A percentile compares a stretch with the other conserved stretches of the same genome.
These are phyloP conservation scores for Lepidurus packardi DNA, from an alignment of 1,140 invertebrate genomes.

Conservation along the genomic window DNA sequence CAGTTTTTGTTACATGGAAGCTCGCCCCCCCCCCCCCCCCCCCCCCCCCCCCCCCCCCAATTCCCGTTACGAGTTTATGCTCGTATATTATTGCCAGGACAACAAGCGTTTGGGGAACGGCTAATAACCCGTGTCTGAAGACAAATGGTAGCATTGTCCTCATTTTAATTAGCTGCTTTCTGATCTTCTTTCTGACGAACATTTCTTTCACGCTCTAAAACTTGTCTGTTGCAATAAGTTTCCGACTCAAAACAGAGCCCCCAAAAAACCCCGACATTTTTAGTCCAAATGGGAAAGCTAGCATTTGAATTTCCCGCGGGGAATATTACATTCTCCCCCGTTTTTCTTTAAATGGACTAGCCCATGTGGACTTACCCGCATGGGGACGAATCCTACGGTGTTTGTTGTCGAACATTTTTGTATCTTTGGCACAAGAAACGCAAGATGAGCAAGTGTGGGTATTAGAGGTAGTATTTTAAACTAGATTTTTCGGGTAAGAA, in stretches of 20 bases:
- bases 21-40: not conserved
- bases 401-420: not conserved
- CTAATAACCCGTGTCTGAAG: not conserved
- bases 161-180: conserved; percentile 10
- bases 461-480: not conserved
- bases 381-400: not conserved
- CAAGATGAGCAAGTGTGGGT: not conserved
- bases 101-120: not conserved
- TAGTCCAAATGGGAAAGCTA: too few relatives aligned
- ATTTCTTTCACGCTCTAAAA: too few relatives aligned
- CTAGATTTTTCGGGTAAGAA: not conserved
- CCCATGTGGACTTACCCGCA: not conserved
- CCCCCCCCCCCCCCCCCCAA: not conserved
- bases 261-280: too few relatives aligned
- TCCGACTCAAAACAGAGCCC: not conserved
- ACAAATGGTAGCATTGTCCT: not conserved
- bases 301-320: not conserved
- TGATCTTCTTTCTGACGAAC: not conserved
- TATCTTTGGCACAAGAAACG: not conserved
- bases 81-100: not conserved
- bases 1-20: not conserved
- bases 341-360: not conserved
- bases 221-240: too few relatives aligned
- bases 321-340: not conserved
- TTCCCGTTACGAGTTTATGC: conserved; percentile 10